Evolutionary conservation across 2,888 invertebrate genomes (phyloP).

Genomic region (Heliconius sara): DNA sequence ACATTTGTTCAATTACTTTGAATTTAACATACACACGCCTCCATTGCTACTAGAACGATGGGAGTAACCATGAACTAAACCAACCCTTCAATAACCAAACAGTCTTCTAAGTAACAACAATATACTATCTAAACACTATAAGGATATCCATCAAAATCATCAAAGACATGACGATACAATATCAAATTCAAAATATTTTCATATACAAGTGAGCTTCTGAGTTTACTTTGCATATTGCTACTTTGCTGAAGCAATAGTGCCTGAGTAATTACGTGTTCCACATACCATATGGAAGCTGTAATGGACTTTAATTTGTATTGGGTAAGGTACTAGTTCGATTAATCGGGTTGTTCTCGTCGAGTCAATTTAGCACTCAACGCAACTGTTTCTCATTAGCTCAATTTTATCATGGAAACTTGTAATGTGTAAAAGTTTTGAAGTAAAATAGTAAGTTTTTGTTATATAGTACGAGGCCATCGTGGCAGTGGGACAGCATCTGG

Average conservation of each 20-base stretch:
- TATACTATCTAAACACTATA: neutral
- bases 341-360: neutral
- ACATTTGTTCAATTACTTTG: neutral
- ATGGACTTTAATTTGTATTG: constrained; percentile 13
- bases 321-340: constrained; percentile 25
- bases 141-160: neutral
- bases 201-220: neutral
- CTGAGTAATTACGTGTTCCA: constrained; percentile 33
- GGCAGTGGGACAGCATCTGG: neutral
- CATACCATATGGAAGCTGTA: neutral
- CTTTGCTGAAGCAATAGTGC: constrained; percentile 26
- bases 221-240: constrained; percentile 43
- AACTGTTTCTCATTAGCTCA: constrained; percentile 41
- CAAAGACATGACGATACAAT: neutral
- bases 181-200: constrained; percentile 20
- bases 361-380: constrained; percentile 37
- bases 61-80: neutral
- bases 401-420: constrained; percentile 30
- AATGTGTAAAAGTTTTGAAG: neutral
- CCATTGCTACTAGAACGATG: neutral
- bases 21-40: neutral
- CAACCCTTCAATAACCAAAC: neutral
- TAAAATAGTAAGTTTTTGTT: too few relatives aligned
- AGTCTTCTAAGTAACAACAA: neutral
- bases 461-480: neutral